Evolutionary conservation across 2,888 invertebrate species (phyloP).

Genomic region (Eupithecia subumbrata): DNA sequence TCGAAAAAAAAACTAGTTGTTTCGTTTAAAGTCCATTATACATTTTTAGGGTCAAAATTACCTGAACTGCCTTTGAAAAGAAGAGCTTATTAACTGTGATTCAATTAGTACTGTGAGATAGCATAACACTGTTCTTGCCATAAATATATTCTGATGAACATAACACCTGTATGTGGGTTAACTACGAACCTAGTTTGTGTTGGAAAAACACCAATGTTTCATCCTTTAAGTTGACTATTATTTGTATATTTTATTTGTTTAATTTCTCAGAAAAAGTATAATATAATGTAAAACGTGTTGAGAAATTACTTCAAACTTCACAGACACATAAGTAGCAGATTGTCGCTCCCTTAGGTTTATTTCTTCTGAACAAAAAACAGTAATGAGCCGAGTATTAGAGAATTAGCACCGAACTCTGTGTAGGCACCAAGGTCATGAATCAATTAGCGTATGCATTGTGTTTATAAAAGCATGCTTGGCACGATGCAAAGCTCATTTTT

Average conservation of each 20-base stretch:
- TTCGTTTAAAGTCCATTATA: neutral
- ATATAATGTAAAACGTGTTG: conserved; percentile 33
- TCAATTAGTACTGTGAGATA: neutral
- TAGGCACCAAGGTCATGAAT: conserved; percentile 27
- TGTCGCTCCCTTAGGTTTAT: conserved; percentile 38
- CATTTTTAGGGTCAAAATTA: neutral
- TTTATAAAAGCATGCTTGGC: too few species aligned
- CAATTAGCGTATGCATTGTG: neutral
- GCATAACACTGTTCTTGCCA: neutral
- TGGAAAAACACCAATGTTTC: too few species aligned
- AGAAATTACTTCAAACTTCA: conserved; percentile 41
- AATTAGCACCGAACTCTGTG: conserved; percentile 15
- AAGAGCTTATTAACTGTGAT: neutral
- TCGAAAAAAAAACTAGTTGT: neutral
- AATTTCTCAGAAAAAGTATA: conserved; percentile 19
- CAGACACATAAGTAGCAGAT: conserved; percentile 43
- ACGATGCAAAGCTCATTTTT: too few species aligned
- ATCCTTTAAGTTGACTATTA: too few species aligned
- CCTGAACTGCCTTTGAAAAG: neutral
- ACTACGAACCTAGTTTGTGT: too few species aligned
- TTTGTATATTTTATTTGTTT: neutral
- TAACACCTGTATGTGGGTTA: neutral
- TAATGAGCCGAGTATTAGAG: conserved; percentile 38
- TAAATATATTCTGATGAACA: neutral
- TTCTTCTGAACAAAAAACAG: conserved; percentile 36